Conservation (phyloP, 2,113 vertebrate species). For the Tilapia sparmanii region DNA sequence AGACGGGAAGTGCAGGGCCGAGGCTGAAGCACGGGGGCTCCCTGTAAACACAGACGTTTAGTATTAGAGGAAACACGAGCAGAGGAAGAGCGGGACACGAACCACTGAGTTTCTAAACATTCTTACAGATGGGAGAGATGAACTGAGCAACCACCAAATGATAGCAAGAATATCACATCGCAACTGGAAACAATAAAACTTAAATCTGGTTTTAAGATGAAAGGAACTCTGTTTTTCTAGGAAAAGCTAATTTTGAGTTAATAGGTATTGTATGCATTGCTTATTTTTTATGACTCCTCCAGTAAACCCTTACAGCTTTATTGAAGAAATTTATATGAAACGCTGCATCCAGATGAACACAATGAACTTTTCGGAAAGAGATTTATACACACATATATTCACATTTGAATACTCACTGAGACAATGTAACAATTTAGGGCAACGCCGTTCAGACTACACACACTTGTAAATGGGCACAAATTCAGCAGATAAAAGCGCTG, state of each 20-base stretch:
- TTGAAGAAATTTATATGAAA: background rate
- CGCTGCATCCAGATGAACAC: background rate
- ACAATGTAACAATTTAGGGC: background rate
- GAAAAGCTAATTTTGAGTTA: background rate
- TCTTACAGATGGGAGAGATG: background rate
- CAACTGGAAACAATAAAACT: background rate
- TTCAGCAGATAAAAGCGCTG: background rate
- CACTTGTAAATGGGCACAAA: background rate
- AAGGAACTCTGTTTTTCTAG: background rate
- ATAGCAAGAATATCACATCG: background rate
- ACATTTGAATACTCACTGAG: background rate
- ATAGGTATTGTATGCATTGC: background rate
- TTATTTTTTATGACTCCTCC: slow-evolving; percentile 19
- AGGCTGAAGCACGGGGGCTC: slow-evolving; percentile 90
- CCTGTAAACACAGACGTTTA: slow-evolving; percentile 66
- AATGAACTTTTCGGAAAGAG: background rate
- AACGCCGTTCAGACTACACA: background rate
- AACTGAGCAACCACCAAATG: background rate
- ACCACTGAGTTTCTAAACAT: background rate
- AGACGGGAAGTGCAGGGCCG: slow-evolving; percentile 94
- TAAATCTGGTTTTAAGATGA: background rate
- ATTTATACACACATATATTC: background rate
- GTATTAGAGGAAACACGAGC: background rate
- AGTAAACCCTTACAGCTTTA: slow-evolving; percentile 9
- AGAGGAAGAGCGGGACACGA: background rate